A percentile compares a stretch with the other conserved stretches of the same genome.
These are phyloP conservation scores for Hirundichthys speculiger DNA, from an alignment of 2,113 vertebrate genomes.

Conservation along the genomic window DNA sequence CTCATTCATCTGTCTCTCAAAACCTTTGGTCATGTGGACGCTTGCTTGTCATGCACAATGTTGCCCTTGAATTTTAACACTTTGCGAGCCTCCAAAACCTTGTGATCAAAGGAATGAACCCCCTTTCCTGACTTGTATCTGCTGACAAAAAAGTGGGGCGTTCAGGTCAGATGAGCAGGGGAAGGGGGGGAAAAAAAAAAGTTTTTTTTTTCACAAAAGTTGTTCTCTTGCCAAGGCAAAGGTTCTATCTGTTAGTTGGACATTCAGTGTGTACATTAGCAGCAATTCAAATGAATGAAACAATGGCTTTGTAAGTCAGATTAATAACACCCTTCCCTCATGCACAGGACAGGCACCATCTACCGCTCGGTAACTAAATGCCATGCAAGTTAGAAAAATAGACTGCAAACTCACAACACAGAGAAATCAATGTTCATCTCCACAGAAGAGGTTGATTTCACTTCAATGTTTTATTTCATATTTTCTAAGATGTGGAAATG, in stretches of 20 bases:
- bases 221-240: slow-evolving; percentile 36
- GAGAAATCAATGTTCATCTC: slow-evolving; percentile 77
- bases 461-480: slow-evolving; percentile 82
- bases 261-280: slow-evolving; percentile 79
- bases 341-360: slow-evolving; percentile 72
- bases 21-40: slow-evolving; percentile 73
- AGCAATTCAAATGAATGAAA: slow-evolving; percentile 73
- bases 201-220: slow-evolving; percentile 39
- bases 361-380: slow-evolving; percentile 52
- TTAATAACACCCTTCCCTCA: slow-evolving; percentile 64
- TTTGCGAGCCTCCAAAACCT: slow-evolving; percentile 27
- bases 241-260: slow-evolving; percentile 68
- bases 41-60: slow-evolving; percentile 59
- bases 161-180: slow-evolving; percentile 25
- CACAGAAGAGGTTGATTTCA: slow-evolving; percentile 81
- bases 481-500: slow-evolving; percentile 84
- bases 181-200: background rate
- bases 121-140: slow-evolving; percentile 30
- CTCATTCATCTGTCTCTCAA: slow-evolving; percentile 50
- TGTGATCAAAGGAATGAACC: slow-evolving; percentile 23
- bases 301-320: slow-evolving; percentile 70
- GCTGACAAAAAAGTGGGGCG: slow-evolving; percentile 23
- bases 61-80: slow-evolving; percentile 47
- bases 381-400: slow-evolving; percentile 76
- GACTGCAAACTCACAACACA: slow-evolving; percentile 73